Conservation (phyloP, 2,888 invertebrate species). For the Drosophila paramelanica region DNA sequence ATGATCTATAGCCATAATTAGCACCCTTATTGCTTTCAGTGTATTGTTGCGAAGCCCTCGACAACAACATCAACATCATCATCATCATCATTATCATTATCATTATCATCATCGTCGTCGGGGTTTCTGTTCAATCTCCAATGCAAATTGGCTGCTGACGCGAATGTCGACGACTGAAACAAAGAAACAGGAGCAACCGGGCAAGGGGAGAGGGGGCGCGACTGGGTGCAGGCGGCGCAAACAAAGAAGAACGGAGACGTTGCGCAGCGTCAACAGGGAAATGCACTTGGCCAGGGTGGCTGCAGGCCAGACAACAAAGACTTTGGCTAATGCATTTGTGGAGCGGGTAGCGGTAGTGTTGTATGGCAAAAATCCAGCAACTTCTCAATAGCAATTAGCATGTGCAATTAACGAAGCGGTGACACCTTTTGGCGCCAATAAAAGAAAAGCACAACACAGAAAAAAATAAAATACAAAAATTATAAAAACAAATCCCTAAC, state of each 20-base stretch:
- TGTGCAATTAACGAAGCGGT: slow-evolving; percentile 14
- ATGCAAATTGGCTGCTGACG: slow-evolving; percentile 52
- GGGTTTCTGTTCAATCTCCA: slow-evolving; percentile 42
- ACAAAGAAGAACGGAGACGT: neutral
- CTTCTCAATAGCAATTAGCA: slow-evolving; percentile 31
- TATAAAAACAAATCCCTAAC: slow-evolving; percentile 1
- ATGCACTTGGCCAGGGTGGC: slow-evolving; percentile 57
- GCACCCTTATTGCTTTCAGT: slow-evolving; percentile 12
- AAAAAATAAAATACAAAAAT: no score
- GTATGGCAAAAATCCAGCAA: neutral
- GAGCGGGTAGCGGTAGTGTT: neutral
- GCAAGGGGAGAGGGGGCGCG: no score
- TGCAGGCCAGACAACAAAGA: slow-evolving; percentile 65
- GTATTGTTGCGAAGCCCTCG: slow-evolving; percentile 23
- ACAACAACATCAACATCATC: slow-evolving; percentile 3
- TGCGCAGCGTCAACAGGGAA: slow-evolving; percentile 43
- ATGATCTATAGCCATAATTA: slow-evolving; percentile 31
- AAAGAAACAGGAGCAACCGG: slow-evolving; percentile 43
- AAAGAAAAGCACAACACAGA: neutral
- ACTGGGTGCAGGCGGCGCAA: neutral
- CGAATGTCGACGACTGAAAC: slow-evolving; percentile 33
- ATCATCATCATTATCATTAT: slow-evolving; percentile 4
- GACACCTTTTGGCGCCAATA: slow-evolving; percentile 28
- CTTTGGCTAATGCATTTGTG: neutral
- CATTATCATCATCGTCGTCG: neutral